Base-by-base conservation (phyloP, 2,888 invertebrate genomes). In the Uropetala carovei region DNA sequence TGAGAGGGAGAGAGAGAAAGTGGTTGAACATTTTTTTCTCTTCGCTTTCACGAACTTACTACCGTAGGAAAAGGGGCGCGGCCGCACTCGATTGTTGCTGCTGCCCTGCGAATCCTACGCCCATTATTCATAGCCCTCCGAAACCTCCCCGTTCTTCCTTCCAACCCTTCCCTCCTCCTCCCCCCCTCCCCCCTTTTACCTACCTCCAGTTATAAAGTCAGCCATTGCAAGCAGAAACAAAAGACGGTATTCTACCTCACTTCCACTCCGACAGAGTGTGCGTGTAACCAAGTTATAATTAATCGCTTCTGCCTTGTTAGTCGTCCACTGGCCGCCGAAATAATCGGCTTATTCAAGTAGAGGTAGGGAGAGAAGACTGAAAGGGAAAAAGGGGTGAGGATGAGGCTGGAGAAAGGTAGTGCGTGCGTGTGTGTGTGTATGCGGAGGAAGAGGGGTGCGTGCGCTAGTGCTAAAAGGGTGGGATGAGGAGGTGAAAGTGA, bases 261-360 rank as follows among this genome's bases (percentile, higher is more conserved):
- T 27, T 75, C 27, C 75, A 27, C 22, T 75, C 75, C 75, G 75
- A 75, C 75, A 75, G 75, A 75, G 75, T 75, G 75, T 75, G 75
- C 75, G 75, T 75, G 75, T 75, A 75, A 75, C 75, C 75, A 27
- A 75, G 75, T 75, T 75, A 75, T 75, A 75, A 75, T 75, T 75
- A 75, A 75, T 75, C 75, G 75, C 75, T 27, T 75, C 75, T 75
- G 75, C 75, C 75, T 75, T 75, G 75, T 75, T 75, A 75, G 75
- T 75, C 75, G 75, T 75, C 75, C 22, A 27, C 22, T 27, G 75
- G 75, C 13, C 75, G 27, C 75, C 27, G 75, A 27, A 75, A 75
- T 75, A 75, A 75, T 75, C 75, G 75, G 75, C 75, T 75, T 75
- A 75, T 75, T 75, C 75, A 13, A 14, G 75, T 10, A 11, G 68